A percentile compares a stretch with the other conserved stretches of the same genome.
Conservation (phyloP, 2,113 vertebrate species). For the Epinephelus fuscoguttatus region DNA sequence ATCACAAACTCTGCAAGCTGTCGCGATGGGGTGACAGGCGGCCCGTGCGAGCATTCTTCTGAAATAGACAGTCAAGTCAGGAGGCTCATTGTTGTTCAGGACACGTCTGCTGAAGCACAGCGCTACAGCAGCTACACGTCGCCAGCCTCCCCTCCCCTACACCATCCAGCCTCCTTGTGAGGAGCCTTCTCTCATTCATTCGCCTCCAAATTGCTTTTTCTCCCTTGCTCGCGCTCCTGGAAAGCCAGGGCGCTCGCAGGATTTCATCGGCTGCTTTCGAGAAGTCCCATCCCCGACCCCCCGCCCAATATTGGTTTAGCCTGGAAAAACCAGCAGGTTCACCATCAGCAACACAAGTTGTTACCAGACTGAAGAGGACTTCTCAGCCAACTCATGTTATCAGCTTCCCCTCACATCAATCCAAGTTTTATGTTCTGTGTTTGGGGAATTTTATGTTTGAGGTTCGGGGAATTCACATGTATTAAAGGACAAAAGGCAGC, state of each 20-base stretch:
- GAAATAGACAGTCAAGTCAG: constrained; percentile 72
- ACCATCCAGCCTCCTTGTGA: constrained; percentile 56
- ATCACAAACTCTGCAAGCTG: constrained; percentile 80
- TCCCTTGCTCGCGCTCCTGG: constrained; percentile 24
- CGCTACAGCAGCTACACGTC: constrained; percentile 45
- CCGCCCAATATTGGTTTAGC: constrained; percentile 35
- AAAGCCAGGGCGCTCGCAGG: constrained; percentile 31
- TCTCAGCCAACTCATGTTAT: constrained; percentile 18
- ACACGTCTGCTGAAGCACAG: constrained; percentile 67
- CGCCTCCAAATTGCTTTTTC: constrained; percentile 75
- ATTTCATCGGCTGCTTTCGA: constrained; percentile 53
- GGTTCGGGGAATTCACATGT: constrained; percentile 62
- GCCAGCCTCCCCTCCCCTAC: constrained; percentile 43
- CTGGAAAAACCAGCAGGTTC: constrained; percentile 44
- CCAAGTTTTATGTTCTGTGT: constrained; percentile 51
- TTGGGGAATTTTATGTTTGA: constrained; percentile 41
- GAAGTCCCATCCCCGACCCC: not conserved
- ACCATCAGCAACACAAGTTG: constrained; percentile 11
- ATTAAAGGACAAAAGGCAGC: constrained; percentile 57
- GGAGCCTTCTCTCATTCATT: constrained; percentile 66
- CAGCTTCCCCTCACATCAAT: constrained; percentile 34
- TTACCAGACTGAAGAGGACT: constrained; percentile 23
- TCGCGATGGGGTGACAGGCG: constrained; percentile 68
- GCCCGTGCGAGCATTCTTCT: constrained; percentile 49
- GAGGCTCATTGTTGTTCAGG: constrained; percentile 75